phyloP scores from a whole-genome alignment of 2,888 invertebrate genomes.

The Baronia brevicornis region DNA sequence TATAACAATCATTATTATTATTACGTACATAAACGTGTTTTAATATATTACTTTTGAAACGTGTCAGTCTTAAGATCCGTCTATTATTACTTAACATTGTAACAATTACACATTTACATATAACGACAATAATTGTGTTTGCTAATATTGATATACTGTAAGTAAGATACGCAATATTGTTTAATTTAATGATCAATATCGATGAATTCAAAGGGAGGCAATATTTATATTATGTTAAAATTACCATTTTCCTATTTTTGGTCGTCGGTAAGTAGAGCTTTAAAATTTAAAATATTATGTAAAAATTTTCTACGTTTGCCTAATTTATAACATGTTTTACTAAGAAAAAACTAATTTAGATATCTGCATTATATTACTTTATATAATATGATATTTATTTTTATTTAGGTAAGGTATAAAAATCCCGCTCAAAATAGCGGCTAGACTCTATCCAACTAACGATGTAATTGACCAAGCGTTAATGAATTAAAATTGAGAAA shows the following conservation, averaged over 20 bases:
- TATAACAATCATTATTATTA: conserved; percentile 22
- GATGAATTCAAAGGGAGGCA: conserved; percentile 5
- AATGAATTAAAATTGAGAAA: conserved; percentile 7
- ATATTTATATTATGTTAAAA: conserved; percentile 25
- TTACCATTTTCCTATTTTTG: conserved; percentile 34
- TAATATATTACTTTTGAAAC: conserved; percentile 27
- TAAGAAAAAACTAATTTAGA: conserved; percentile 8
- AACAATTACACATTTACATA: conserved; percentile 26
- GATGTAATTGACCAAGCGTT: conserved; percentile 10
- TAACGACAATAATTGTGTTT: conserved; percentile 26
- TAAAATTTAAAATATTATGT: conserved; percentile 13
- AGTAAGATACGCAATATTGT: conserved; percentile 8
- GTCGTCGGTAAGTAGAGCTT: conserved; percentile 38
- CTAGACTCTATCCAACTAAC: conserved; percentile 7
- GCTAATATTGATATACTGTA: conserved; percentile 11
- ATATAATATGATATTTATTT: conserved; percentile 3
- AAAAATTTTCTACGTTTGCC: conserved; percentile 12
- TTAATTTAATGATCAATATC: conserved; percentile 3
- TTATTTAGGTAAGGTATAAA: conserved; percentile 1
- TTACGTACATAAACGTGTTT: conserved; percentile 30
- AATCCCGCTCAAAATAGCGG: not conserved
- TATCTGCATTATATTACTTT: not conserved
- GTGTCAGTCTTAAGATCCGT: conserved; percentile 66
- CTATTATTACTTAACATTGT: conserved; percentile 53
- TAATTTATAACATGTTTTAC: conserved; percentile 10